Conservation (phyloP, 2,113 vertebrate genomes). For the Psittacus erithacus region DNA sequence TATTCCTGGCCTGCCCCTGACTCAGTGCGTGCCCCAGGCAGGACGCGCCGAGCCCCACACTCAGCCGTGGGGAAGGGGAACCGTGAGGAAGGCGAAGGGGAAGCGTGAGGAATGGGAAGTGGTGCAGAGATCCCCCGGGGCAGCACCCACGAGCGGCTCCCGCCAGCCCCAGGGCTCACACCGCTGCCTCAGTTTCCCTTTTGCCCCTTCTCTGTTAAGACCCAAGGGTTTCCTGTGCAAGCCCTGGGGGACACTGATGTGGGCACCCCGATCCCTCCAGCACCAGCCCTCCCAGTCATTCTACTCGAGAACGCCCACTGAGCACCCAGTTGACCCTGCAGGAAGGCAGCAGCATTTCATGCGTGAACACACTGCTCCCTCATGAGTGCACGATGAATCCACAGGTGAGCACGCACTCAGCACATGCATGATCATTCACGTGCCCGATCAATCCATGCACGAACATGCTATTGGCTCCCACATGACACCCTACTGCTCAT, state of each 20-base stretch:
- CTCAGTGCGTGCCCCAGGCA: not conserved
- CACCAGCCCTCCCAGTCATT: fast-evolving
- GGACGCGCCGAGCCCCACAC: not conserved
- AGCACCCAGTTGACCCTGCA: not conserved
- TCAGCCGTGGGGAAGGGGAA: not conserved
- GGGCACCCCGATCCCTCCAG: not conserved
- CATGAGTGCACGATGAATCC: not conserved
- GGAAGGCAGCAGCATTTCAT: not conserved
- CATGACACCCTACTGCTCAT: not conserved
- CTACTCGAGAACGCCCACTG: fast-evolving
- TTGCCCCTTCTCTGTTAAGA: not conserved
- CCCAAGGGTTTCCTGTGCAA: not conserved
- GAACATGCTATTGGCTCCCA: fast-evolving
- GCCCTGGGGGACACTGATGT: not conserved
- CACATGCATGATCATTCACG: not conserved
- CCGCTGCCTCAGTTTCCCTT: not conserved
- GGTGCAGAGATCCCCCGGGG: not conserved
- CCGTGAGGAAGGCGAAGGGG: not conserved
- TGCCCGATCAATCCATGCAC: fast-evolving
- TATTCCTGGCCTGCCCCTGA: not conserved
- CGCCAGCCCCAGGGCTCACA: not conserved
- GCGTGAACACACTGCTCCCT: fast-evolving
- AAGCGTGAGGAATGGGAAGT: not conserved
- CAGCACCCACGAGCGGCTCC: not conserved
- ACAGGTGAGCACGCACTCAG: not conserved